Conservation (phyloP, 2,888 invertebrate genomes). For the Drosophila prolongata region DNA sequence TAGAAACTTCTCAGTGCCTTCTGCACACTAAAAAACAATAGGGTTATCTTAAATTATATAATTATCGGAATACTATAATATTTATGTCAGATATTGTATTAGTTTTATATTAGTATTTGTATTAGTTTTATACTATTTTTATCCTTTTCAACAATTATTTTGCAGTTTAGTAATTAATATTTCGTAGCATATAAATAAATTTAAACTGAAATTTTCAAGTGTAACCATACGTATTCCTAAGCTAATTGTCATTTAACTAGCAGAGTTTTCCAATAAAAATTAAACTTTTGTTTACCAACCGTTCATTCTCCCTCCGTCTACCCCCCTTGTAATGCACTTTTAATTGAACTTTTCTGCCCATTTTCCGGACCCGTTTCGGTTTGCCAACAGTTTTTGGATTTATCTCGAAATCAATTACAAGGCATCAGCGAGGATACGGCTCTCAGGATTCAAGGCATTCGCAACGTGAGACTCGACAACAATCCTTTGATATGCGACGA, state of each 20-base stretch:
- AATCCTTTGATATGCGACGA: constrained; percentile 85
- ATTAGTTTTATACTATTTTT: neutral
- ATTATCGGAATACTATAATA: too few species aligned
- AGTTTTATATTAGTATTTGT: too few species aligned
- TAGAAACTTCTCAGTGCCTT: neutral
- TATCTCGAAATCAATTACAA: constrained; percentile 90
- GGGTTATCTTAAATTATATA: neutral
- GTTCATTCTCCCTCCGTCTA: neutral
- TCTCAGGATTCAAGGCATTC: constrained; percentile 82
- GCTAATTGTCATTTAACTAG: constrained; percentile 64
- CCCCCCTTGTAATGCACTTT: constrained; percentile 18
- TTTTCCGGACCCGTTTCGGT: constrained; percentile 23
- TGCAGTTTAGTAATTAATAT: too few species aligned
- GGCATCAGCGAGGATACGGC: constrained; percentile 85
- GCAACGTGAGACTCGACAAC: constrained; percentile 84
- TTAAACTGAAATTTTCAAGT: constrained; percentile 6
- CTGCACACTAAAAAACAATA: neutral
- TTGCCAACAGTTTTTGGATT: constrained; percentile 86
- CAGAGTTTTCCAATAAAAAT: constrained; percentile 46
- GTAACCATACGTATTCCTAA: constrained; percentile 36
- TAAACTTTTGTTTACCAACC: constrained; percentile 30
- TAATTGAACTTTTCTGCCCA: constrained; percentile 26
- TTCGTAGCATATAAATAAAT: neutral
- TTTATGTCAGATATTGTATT: too few species aligned
- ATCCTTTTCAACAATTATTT: too few species aligned